Conservation (phyloP, 2,888 invertebrate species). For the Mycogona germanica region DNA sequence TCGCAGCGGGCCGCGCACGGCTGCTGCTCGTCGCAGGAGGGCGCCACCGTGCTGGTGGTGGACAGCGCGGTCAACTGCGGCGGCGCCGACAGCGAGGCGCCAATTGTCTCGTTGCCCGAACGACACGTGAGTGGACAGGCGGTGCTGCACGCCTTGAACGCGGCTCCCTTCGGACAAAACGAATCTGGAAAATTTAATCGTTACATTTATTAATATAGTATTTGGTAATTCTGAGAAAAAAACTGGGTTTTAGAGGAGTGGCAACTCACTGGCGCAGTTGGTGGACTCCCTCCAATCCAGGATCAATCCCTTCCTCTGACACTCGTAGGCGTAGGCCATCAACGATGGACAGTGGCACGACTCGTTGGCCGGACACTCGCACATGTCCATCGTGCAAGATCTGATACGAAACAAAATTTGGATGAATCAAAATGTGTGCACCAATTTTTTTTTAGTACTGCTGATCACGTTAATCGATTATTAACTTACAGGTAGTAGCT, state of each 20-base stretch:
- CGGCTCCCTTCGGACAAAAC: constrained; percentile 9
- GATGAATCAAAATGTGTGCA: background rate
- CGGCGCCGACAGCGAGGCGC: background rate
- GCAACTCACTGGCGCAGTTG: constrained; percentile 42
- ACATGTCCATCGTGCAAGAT: constrained; percentile 76
- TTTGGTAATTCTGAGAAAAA: too few relatives aligned
- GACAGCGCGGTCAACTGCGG: background rate
- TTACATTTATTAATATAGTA: too few relatives aligned
- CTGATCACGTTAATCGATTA: too few relatives aligned
- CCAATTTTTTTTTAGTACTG: background rate
- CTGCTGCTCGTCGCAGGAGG: constrained; percentile 29
- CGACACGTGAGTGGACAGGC: constrained; percentile 11
- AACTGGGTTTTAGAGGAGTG: too few relatives aligned
- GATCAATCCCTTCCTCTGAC: constrained; percentile 57
- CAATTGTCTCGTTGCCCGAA: constrained; percentile 24
- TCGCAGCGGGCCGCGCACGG: constrained; percentile 78
- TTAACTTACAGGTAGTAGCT: constrained; percentile 54
- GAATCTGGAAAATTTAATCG: background rate
- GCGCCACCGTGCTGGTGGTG: background rate
- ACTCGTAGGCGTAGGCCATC: constrained; percentile 78
- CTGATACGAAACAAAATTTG: constrained; percentile 28
- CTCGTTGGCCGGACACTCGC: constrained; percentile 61
- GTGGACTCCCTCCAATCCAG: constrained; percentile 59
- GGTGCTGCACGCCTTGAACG: constrained; percentile 47
- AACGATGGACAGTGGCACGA: constrained; percentile 82